Evolutionary conservation across 2,888 invertebrate species (phyloP), one percentile per base, ranked within the genome.

Genomic region (Hyles lineata): DNA sequence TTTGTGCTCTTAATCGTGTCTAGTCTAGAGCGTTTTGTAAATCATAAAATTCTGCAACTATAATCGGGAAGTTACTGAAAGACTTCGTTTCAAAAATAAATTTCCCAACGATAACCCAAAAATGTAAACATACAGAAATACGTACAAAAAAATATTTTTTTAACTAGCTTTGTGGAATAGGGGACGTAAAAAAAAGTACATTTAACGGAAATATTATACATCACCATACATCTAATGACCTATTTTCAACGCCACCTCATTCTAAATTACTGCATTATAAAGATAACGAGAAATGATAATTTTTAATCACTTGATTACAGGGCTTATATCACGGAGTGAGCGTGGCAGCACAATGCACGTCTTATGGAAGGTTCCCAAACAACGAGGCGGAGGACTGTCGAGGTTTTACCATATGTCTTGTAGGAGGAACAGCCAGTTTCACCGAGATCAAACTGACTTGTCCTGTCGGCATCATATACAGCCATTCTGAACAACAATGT

Each of bases 401-500:
- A 5, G 92, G 92, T 0, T 93, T 88, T 77, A 88, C 90, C n/a
- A 89, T 92, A 80, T 94, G 94, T 73, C 79, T 93, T 0, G 79
- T 80, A 9, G 84, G 84, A 0, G 87, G 87, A 0, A 77, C 83
- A 0, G 79, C 78, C 2, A 85, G 82, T 19, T 92, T 87, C 76
- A 87, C 87, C 2, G 87, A 89, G 59, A 88, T 90, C 80, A 87
- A 90, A 74, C 85, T 93, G 0, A 80, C 81, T 2, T 94, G 94
- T 73, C 94, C 94, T 0, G 77, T 84, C 21, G 85, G 87, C 62
- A 90, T 88, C 63, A 82, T 90, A 8, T 93, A 89, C 81, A 92
- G 90, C 74, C 92, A 93, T 75, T 62, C 88, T 58, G 90, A 91
- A 73, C 82, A 81, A 69, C 87, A 89, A 70, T 94, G 94, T 78